Base-by-base conservation (phyloP, 2,113 vertebrate species). In the Platycercus adscitus region DNA sequence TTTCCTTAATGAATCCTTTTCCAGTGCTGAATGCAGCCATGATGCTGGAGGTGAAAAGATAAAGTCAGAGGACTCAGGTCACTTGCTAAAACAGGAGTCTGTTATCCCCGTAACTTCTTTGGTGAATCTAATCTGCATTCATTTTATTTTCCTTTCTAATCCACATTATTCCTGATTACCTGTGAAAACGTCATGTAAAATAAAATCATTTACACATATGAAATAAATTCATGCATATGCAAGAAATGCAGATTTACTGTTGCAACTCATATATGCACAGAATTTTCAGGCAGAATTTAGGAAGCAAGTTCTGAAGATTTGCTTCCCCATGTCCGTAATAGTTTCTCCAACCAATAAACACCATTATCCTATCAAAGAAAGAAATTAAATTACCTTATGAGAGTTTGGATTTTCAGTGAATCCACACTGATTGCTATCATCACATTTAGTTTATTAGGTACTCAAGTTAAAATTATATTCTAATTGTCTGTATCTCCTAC, bases 1-100 rank as follows among this genome's bases (percentile, higher is more conserved):
- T 81, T 85, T 84, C 61, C 37, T 37, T 37, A 91, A 92, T 69
- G 83, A 91, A 78, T 88, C 52, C 64, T 93, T 92, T 44, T 56
- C 73, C 73, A 75, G 61, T 66, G 55, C 77, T 93, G 80, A 95
- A 91, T 86, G 83, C 81, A 95, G 77, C 65, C 7, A 9, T 50
- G 81, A 87, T 65, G 72, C 69, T 64, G 55, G 60, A 95, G 91
- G 61, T 87, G 83, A 88, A 96, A 86, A 93, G 50, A 79, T 33
- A 64, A 81, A 81, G 60, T 81, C 80, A 91, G 70, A 79, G 73
- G 73, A 71, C 26, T 78, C 28, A 10, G 44, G 56, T 73, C 71
- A 82, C 53, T 88, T 77, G 63, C 71, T 90, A 90, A 84, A 93
- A 63, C 46, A 83, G 68, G 37, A 91, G 25, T 66, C 50, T 80